Evolutionary conservation across 1,140 invertebrate species (phyloP).

Genomic region (Aphis craccivora): DNA sequence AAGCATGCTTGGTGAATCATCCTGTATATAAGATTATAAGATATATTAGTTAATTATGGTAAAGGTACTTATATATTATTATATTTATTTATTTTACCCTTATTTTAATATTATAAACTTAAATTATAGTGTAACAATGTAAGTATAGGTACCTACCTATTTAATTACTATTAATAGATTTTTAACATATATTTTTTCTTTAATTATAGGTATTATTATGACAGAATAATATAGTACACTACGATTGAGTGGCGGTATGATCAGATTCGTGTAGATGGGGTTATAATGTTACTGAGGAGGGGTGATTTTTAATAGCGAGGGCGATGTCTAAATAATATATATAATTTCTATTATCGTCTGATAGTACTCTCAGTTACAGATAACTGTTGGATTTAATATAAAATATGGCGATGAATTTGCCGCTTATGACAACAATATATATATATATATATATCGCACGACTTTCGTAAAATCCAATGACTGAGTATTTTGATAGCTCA

Average conservation of each 20-base stretch:
- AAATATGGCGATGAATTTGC: background rate
- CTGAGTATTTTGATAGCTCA: constrained; percentile 4
- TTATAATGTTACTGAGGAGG: background rate
- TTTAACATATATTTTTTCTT: background rate
- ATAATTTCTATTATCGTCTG: background rate
- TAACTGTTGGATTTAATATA: background rate
- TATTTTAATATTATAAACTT: background rate
- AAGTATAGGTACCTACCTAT: background rate
- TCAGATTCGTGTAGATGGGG: background rate
- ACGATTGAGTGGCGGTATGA: background rate
- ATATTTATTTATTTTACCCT: background rate
- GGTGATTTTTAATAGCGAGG: background rate
- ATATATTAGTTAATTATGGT: too few relatives aligned
- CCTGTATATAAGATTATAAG: too few relatives aligned
- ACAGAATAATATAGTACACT: background rate
- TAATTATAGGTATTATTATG: background rate
- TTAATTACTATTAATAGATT: background rate
- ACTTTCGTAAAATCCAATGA: background rate
- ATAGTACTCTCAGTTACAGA: background rate
- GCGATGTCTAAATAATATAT: background rate
- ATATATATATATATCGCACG: background rate
- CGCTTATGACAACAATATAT: background rate
- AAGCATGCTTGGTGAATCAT: too few relatives aligned
- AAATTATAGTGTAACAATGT: background rate
- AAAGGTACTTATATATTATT: too few relatives aligned